Evolutionary conservation across 2,797 vertebrate species (phyloP).

Genomic region (Darevskia nairensis): DNA sequence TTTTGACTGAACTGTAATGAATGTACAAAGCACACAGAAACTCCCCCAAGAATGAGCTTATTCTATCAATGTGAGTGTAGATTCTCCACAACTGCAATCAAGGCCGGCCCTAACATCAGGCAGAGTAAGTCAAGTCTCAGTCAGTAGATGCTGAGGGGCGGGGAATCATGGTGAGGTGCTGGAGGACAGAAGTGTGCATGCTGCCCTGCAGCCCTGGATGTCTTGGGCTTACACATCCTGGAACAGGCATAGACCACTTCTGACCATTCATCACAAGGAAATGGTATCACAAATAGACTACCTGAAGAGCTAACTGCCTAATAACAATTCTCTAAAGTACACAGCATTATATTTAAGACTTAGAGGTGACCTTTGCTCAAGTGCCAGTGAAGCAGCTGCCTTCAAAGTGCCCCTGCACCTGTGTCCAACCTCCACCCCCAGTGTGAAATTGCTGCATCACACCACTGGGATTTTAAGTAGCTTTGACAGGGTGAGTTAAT

Average conservation of each 20-base stretch:
- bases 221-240: no score
- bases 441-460: not conserved
- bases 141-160: no score
- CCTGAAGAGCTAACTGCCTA: not conserved
- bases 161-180: no score
- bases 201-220: no score
- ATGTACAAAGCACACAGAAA: not conserved
- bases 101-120: no score
- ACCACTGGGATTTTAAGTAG: not conserved
- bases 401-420: not conserved
- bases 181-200: no score
- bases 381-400: not conserved
- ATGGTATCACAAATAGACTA: not conserved
- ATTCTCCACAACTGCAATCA: no score
- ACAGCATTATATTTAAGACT: not conserved
- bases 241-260: not conserved
- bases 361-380: not conserved
- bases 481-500: not conserved
- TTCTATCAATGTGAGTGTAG: not conserved
- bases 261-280: not conserved
- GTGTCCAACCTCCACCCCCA: not conserved
- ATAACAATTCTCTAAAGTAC: not conserved
- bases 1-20: not conserved
- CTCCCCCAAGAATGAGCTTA: not conserved
- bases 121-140: no score